Base-by-base conservation (phyloP, 1,140 invertebrate genomes). In the Drosophila persimilis region DNA sequence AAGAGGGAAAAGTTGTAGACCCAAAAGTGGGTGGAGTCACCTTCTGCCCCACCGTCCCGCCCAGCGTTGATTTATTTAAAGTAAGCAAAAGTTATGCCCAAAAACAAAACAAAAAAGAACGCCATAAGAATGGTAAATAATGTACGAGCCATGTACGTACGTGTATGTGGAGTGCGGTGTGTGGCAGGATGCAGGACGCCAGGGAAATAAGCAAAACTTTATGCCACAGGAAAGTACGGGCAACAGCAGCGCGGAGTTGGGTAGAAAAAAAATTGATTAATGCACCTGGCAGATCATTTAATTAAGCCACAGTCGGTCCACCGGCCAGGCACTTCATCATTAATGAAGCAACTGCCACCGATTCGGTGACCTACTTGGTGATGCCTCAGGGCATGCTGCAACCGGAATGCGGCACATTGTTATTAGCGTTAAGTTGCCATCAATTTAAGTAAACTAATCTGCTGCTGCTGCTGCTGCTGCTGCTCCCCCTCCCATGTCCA, bases 381-480 rank as follows among this genome's bases (percentile, higher is more conserved):
- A 22, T 47, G 55, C 48, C 73, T 81, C 26, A 72, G 86, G 77
- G 65, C 62, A 65, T 76, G 72, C 76, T 76, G 72, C 76, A 62
- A 41, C 45, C 63, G 71, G 58, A 55, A 61, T 47, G 62, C 44
- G 51, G 55, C 17, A 35, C 74, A 53, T 59, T 89, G 77, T 89
- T 89, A 89, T 84, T 78, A 78, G 73, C 77, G 65, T 77, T 75
- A 85, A 89, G 85, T 89, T 89, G 77, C 80, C 80, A 89, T 89
- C 77, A 89, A 84, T 89, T 89, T 89, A 73, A 77, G 79, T 75
- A 84, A 89, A 89, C 84, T 89, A 89, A 89, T 89, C 84, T 84
- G 83, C 24, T 22, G 22, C 22, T 24, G 2, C 22, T 17, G 17
- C 17, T 17, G 17, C 22, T 4, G 2, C n/a, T n/a, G n/a, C n/a